phyloP scores from a whole-genome alignment of 2,888 invertebrate species.

The Sarcophaga caerulescens region DNA sequence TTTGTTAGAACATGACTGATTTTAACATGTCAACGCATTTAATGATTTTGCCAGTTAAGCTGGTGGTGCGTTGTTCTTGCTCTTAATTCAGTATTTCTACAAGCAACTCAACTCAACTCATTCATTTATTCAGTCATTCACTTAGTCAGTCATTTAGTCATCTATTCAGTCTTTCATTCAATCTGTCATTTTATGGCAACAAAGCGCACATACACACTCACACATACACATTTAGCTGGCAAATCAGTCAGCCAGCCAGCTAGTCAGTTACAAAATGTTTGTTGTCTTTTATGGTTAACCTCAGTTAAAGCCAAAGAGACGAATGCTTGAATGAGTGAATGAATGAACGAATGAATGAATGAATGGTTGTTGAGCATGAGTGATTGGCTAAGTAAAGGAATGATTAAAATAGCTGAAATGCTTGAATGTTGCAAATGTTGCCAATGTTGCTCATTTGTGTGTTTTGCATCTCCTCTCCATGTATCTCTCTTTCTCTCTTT shows the following conservation, averaged over 20 bases:
- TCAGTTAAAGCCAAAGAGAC: not conserved
- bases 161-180: not conserved
- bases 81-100: conserved; percentile 36
- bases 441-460: too few relatives aligned
- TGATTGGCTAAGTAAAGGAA: not conserved
- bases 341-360: too few relatives aligned
- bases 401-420: not conserved
- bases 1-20: conserved; percentile 36
- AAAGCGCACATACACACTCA: not conserved
- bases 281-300: conserved; percentile 23
- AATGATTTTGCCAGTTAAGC: conserved; percentile 41
- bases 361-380: not conserved
- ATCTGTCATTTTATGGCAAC: not conserved
- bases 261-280: conserved; percentile 31
- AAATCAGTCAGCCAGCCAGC: not conserved
- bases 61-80: conserved; percentile 24
- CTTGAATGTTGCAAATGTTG: not conserved
- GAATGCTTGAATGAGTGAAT: not conserved
- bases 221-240: conserved; percentile 17
- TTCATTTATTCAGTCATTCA: conserved; percentile 27
- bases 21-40: conserved; percentile 50
- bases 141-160: conserved; percentile 7
- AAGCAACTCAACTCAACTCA: conserved; percentile 9
- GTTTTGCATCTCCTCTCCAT: too few relatives aligned
- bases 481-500: too few relatives aligned